phyloP scores from a whole-genome alignment of 1,140 invertebrate genomes.

The Thereuonema tuberculata region DNA sequence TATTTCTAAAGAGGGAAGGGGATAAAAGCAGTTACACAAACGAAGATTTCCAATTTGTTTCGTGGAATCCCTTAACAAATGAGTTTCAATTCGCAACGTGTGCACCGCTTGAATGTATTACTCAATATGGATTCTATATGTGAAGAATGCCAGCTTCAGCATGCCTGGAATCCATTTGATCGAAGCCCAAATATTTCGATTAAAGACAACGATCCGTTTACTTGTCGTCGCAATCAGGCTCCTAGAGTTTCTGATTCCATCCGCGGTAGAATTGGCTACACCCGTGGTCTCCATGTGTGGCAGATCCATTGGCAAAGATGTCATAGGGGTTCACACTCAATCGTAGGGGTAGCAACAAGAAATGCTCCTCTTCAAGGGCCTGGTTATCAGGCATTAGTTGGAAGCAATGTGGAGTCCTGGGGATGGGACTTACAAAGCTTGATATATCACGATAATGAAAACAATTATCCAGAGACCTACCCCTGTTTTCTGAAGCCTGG shows the following conservation, averaged over 20 bases:
- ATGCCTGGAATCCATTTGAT: constrained; percentile 96
- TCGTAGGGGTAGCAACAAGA: constrained; percentile 91
- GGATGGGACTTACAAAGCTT: constrained; percentile 97
- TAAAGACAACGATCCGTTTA: constrained; percentile 69
- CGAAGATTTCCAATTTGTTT: background rate
- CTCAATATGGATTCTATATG: constrained; percentile 87
- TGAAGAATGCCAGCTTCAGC: constrained; percentile 73
- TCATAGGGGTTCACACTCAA: constrained; percentile 94
- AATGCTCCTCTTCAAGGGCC: constrained; percentile 50
- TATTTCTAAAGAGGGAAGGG: too few species aligned
- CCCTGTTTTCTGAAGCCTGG: constrained; percentile 83
- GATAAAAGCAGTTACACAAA: constrained; percentile 5
- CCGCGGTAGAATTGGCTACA: constrained; percentile 86
- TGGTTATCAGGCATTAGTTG: constrained; percentile 50
- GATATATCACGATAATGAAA: constrained; percentile 85
- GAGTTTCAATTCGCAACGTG: constrained; percentile 37
- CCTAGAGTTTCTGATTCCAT: constrained; percentile 99
- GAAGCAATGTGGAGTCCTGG: constrained; percentile 86
- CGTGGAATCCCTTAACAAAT: constrained; percentile 13
- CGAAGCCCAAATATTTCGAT: constrained; percentile 97
- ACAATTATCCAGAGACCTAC: constrained; percentile 74
- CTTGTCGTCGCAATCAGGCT: constrained; percentile 97
- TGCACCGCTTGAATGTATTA: constrained; percentile 86
- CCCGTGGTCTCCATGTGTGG: constrained; percentile 94
- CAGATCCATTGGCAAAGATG: constrained; percentile 91